Base-by-base conservation (phyloP, 2,797 vertebrate genomes). In the Acestrorhynchus altus region DNA sequence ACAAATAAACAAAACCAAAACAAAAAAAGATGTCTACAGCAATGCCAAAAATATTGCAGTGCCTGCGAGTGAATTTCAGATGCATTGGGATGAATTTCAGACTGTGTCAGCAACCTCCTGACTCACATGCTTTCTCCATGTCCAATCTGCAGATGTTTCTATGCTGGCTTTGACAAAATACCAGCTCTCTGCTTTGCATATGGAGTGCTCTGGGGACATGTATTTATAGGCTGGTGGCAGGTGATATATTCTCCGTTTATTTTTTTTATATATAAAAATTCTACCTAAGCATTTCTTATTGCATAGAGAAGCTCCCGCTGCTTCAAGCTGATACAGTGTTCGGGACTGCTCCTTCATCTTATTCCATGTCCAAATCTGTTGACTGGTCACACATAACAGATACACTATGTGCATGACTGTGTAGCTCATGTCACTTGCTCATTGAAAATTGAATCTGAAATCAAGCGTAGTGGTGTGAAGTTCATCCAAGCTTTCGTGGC, bases 201-300 rank as follows among this genome's bases (percentile, higher is more conserved):
- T 66, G 84, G 40, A 78, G 71, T 65, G 46, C 77, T 76, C 74
- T 35, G 44, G 72, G 77, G 84, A 83, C 54, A 67, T 75, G 79
- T 83, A 85, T 85, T 85, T 85, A 85, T 85, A 85, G 79, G 79
- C 61, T 26, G 12, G 63, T 77, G 81, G 79, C 79, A 78, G 81
- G 24, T 60, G 26, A 64, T 65, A 80, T 76, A 78, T 77, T 75
- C 57, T 70, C 78, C 64, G 70, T 83, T 81, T 74, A 80, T 80
- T 83, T 64, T 64, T 83, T 71, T 78, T 51, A n/a, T n/a, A n/a
- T n/a, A n/a, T n/a, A 75, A 74, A 67, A 75, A 39, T 51, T 51
- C 24, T 11, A 28, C 51, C 35, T 80, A 66, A 80, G 80, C 71
- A 70, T 79, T 83, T 78, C 68, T 5, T 54, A 44, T 54, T 54